Base-by-base conservation (phyloP, 2,113 vertebrate species). In the Callipepla californica region DNA sequence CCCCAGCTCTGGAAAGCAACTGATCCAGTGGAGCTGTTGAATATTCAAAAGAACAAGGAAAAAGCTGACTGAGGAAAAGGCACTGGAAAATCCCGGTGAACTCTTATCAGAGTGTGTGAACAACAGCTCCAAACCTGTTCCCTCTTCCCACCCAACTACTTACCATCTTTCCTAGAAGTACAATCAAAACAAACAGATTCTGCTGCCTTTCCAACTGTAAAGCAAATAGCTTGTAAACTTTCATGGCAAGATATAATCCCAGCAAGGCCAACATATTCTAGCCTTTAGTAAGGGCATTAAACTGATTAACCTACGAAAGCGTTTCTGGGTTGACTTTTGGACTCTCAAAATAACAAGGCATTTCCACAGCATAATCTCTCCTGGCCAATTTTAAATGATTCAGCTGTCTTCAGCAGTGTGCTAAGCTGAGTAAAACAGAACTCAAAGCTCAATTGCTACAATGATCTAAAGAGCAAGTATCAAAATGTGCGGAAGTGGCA, bases 181-280 rank as follows among this genome's bases (percentile, higher is more conserved):
- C 16, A 58, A 85, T 92, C 53, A 85, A 89, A 94, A 83, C 40
- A 87, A 91, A 75, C 74, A 95, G 92, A 95, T 87, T 62, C 85
- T 91, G 86, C 80, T 38, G 3, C 53, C 72, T 83, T 73, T 28
- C 28, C 38, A 87, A 16, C 10, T 48, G 55, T 61, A 83, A 92
- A 91, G 45, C 38, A 87, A 70, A 9, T 34, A 70, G 4, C 55
- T 61, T 89, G 22, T 59, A 89, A 80, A 77, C 40, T 79, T 32
- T 30, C 32, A 34, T 6, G 30, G 22, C 12, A 15, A 53, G 48
- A 38, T 57, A 77, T 40, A 81, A 89, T 51, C n/a, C 42, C 23
- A 47, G 34, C 2, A 10, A 36, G 68, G 76, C 19, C 28, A 80
- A 78, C 7, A 36, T 65, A 83, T 91, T 85, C 68, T 34, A 92